These are phyloP conservation scores for Lasiurus cinereus DNA, from an alignment of 2,113 vertebrate species.

Conservation along the genomic window DNA sequence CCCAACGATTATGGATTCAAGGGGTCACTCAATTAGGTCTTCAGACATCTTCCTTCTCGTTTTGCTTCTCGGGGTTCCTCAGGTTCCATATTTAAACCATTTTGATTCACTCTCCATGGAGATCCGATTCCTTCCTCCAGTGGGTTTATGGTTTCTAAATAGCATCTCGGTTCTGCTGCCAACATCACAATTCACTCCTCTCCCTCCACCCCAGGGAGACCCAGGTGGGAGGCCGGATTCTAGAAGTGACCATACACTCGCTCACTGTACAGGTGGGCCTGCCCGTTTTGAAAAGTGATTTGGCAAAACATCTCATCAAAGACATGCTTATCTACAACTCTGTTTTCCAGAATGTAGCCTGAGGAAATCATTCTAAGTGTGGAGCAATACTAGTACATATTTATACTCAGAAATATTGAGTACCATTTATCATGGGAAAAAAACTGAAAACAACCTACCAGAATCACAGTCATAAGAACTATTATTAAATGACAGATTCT, in stretches of 20 bases:
- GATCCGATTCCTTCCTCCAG: conserved; percentile 2
- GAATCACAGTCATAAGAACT: not conserved
- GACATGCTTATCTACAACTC: not conserved
- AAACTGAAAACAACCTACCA: not conserved
- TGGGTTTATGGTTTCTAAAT: conserved; percentile 15
- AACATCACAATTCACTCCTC: not conserved
- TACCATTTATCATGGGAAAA: not conserved
- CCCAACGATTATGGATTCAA: not conserved
- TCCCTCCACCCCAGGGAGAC: not conserved
- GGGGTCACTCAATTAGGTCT: not conserved
- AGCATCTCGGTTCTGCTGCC: not conserved
- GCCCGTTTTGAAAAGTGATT: conserved; percentile 12
- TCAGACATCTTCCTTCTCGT: not conserved
- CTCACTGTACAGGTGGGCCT: not conserved
- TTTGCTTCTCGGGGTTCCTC: not conserved
- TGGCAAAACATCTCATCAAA: not conserved
- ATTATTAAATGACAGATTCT: not conserved
- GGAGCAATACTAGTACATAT: not conserved
- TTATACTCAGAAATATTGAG: not conserved
- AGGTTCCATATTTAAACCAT: conserved; percentile 12
- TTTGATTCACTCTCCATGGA: not conserved
- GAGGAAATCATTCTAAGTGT: not conserved
- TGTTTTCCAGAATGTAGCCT: not conserved
- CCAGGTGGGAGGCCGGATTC: not conserved
- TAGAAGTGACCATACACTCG: not conserved